These are phyloP conservation scores for Danio aesculapii DNA, from an alignment of 2,797 vertebrate species.

Conservation along the genomic window DNA sequence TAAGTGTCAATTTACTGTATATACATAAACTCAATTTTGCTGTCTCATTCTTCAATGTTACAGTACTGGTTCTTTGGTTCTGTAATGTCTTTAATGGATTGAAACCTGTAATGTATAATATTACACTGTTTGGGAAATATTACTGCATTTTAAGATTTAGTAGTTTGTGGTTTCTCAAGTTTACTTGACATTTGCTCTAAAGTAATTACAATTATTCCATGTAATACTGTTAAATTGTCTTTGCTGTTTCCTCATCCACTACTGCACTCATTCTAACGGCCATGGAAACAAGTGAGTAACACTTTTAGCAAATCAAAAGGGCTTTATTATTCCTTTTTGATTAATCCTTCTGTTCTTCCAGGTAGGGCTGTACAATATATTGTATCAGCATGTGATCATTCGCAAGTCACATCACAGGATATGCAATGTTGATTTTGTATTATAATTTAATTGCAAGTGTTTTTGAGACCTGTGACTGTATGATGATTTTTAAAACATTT, in stretches of 20 bases:
- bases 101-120: not conserved
- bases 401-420: no score
- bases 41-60: not conserved
- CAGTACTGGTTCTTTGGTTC: not conserved
- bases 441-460: no score
- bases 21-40: not conserved
- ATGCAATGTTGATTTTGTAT: no score
- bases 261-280: not conserved
- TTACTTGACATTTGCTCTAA: not conserved
- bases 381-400: no score
- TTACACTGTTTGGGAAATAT: not conserved
- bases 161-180: no score
- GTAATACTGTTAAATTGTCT: not conserved
- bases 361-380: no score
- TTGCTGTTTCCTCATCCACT: not conserved
- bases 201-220: not conserved
- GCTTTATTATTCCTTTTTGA: no score
- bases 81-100: not conserved
- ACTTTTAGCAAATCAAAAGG: no score
- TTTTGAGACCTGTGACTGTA: no score
- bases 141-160: no score
- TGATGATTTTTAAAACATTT: no score
- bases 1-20: not conserved
- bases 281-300: not conserved
- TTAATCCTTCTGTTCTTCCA: no score